Base-by-base conservation (phyloP, 2,888 invertebrate genomes). In the Saturnia pavonia region DNA sequence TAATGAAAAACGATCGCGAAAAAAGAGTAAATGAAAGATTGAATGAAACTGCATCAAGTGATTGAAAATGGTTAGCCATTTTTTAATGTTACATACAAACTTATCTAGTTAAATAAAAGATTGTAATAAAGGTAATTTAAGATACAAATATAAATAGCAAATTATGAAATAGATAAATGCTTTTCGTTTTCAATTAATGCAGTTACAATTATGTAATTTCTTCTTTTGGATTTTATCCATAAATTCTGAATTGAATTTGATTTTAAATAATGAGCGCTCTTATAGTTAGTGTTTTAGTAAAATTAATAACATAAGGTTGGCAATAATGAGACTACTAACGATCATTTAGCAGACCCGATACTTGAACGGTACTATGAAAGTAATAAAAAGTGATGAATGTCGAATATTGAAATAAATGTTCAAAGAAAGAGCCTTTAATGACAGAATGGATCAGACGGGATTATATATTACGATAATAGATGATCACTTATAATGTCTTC, bases 321-420 rank as follows among this genome's bases (percentile, higher is more conserved):
- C 0, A 27, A 11, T 4, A 25, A 27, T 25, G 12, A 57, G 11
- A 27, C 14, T 60, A 27, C 14, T 6, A 27, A 27, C 27, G 57
- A 60, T 60, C 6, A 27, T 60, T 25, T 27, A 25, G 27, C 12
- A 11, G 12, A 57, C 25, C 25, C 57, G 14, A 57, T 25, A 25
- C 12, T 57, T 22, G 4, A 57, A 8, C 57, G 25, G 25, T 7
- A 60, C 27, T 60, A 60, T 27, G 22, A 60, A 60, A 60, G 57
- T 60, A 60, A 60, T 60, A 60, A 60, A 60, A 60, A 60, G 14
- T 60, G 27, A 60, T 57, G 25, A 57, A 57, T 25, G 57, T 12
- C 12, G 25, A 57, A 57, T 60, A 60, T 60, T 60, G 48, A 51
- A 51, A 51, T 51, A 51, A 51, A 51, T 51, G 48, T 51, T 19